A percentile compares a stretch with the other conserved stretches of the same genome.
These are phyloP conservation scores for Vollenhovia emeryi DNA, from an alignment of 1,140 invertebrate genomes.

Conservation along the genomic window DNA sequence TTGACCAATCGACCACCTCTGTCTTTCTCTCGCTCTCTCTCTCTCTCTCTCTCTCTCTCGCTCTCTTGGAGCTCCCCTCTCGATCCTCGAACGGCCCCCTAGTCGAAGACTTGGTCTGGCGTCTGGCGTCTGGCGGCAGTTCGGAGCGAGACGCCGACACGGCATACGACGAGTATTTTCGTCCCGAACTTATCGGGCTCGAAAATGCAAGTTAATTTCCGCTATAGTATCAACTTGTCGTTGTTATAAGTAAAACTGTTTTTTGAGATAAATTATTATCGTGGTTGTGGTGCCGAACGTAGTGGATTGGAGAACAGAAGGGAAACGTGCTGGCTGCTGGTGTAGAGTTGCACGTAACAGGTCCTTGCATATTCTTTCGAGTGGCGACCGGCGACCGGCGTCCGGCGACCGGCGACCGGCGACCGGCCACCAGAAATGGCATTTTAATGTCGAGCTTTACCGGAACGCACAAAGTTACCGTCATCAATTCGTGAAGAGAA, in stretches of 20 bases:
- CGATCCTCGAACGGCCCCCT: constrained; percentile 61
- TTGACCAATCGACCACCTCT: constrained; percentile 58
- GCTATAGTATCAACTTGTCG: neutral
- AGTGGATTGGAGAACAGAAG: neutral
- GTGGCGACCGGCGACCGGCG: constrained; percentile 8
- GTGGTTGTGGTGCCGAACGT: neutral
- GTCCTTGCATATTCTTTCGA: constrained; percentile 43
- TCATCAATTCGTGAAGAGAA: too few species aligned
- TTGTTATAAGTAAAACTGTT: neutral
- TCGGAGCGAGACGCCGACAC: constrained; percentile 53
- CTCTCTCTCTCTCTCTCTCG: constrained; percentile 27
- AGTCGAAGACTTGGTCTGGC: constrained; percentile 69
- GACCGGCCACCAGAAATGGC: neutral
- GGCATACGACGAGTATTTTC: constrained; percentile 45
- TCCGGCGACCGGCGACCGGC: neutral
- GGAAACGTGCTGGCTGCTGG: constrained; percentile 34
- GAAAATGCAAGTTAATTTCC: neutral
- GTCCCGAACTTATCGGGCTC: neutral
- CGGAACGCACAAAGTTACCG: neutral
- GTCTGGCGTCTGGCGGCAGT: constrained; percentile 71
- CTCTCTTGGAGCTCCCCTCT: constrained; percentile 31
- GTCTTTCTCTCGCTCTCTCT: constrained; percentile 27
- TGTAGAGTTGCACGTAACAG: constrained; percentile 35
- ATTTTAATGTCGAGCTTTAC: neutral
- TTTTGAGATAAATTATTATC: neutral